Percentiles rank a stretch among this genome's conserved stretches.
These are phyloP conservation scores for Meleagris gallopavo DNA, from an alignment of 2,113 vertebrate genomes.

Conservation along the genomic window DNA sequence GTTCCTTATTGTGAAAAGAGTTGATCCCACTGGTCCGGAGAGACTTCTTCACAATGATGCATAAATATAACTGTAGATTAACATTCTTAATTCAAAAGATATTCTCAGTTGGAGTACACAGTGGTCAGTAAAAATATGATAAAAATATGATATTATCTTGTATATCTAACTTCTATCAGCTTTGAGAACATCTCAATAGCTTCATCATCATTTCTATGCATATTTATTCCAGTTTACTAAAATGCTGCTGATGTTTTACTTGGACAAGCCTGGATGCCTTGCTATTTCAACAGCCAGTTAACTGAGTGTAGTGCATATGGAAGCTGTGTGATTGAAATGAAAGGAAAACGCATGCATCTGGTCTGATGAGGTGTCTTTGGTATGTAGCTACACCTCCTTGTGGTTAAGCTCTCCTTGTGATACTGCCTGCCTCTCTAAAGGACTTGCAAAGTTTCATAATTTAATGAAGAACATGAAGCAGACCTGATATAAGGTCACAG, in stretches of 20 bases:
- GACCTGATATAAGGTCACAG: background rate
- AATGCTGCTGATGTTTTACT: background rate
- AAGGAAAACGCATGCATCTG: background rate
- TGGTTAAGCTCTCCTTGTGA: background rate
- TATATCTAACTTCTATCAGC: background rate
- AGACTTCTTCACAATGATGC: background rate
- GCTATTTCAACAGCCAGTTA: background rate
- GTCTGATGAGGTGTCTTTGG: background rate
- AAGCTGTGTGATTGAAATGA: background rate
- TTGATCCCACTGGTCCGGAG: background rate
- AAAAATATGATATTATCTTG: background rate
- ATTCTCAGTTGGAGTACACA: accelerated
- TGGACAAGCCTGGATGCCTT: background rate
- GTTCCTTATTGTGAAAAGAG: background rate
- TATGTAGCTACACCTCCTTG: background rate
- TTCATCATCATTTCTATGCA: background rate
- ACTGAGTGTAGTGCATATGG: background rate
- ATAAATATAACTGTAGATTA: background rate
- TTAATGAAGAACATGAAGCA: background rate
- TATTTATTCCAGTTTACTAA: background rate
- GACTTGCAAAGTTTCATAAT: background rate
- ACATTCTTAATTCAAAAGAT: background rate
- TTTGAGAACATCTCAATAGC: background rate
- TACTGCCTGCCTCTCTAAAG: background rate
- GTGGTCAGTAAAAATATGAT: background rate